A percentile compares a stretch with the other conserved stretches of the same genome.
Conservation (phyloP, 2,888 invertebrate species). For the Myopa tessellatipennis region DNA sequence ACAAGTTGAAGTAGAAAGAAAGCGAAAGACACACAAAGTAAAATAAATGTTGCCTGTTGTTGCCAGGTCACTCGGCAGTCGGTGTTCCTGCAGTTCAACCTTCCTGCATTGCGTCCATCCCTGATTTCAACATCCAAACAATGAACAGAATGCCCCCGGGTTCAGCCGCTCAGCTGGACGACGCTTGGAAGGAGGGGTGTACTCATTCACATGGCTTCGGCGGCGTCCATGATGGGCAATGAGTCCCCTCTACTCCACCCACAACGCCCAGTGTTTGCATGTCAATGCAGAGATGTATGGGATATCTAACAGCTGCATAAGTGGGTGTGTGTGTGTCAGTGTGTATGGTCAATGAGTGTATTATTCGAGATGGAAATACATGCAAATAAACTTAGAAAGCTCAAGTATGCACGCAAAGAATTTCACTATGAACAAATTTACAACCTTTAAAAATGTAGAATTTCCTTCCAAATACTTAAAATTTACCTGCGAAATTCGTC, state of each 20-base stretch:
- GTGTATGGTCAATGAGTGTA: slow-evolving; percentile 6
- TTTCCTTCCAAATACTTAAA: too few relatives aligned
- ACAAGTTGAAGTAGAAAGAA: neutral
- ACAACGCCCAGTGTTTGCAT: neutral
- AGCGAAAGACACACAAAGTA: neutral
- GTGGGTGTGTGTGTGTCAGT: neutral
- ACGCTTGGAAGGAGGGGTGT: neutral
- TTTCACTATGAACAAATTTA: too few relatives aligned
- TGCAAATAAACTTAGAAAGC: neutral
- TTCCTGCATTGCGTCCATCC: too few relatives aligned
- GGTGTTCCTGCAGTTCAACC: neutral
- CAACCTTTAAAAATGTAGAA: too few relatives aligned
- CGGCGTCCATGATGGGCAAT: neutral
- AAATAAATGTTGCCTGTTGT: neutral
- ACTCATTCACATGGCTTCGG: neutral
- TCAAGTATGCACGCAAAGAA: neutral
- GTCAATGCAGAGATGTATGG: slow-evolving; percentile 5
- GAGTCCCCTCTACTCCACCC: neutral
- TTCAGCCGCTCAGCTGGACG: neutral
- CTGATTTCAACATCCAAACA: too few relatives aligned
- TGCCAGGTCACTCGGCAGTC: neutral
- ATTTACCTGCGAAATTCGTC: too few relatives aligned
- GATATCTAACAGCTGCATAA: neutral
- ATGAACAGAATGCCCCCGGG: neutral
- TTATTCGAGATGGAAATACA: slow-evolving; percentile 18